Conservation (phyloP, 2,888 invertebrate species). For the Limnephilus auricula region DNA sequence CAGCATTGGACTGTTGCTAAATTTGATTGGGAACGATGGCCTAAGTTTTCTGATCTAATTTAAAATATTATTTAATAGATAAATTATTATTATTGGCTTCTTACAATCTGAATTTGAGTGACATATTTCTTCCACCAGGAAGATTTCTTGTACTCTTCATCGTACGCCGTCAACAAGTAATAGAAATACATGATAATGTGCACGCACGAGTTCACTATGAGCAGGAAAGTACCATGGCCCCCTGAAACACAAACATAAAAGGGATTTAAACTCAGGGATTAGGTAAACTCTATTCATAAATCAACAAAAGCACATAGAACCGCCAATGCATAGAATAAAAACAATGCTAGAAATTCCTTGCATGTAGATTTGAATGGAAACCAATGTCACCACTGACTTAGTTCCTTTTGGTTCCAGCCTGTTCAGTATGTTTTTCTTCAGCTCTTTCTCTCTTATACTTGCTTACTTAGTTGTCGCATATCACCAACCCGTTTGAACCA, state of each 20-base stretch:
- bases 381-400: no score
- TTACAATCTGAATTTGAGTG: conserved; percentile 87
- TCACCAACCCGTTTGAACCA: no score
- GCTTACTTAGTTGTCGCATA: no score
- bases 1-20: background rate
- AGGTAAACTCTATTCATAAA: no score
- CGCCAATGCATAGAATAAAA: no score
- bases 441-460: no score
- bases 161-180: conserved; percentile 85
- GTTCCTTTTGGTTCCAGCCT: no score
- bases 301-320: no score
- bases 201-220: conserved; percentile 84
- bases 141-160: conserved; percentile 84
- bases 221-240: conserved; percentile 81
- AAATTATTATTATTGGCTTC: conserved; percentile 67
- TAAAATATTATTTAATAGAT: background rate
- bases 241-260: conserved; percentile 71
- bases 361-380: no score
- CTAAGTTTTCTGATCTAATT: background rate
- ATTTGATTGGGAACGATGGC: background rate
- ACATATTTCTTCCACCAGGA: conserved; percentile 90
- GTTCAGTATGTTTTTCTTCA: no score
- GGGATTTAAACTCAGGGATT: background rate
- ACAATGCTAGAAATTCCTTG: no score
- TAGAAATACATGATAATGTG: conserved; percentile 89